Percentiles rank a stretch among this genome's conserved stretches.
Evolutionary conservation across 2,113 vertebrate genomes (phyloP).

Genomic region (Anarhynchus alexandrinus): DNA sequence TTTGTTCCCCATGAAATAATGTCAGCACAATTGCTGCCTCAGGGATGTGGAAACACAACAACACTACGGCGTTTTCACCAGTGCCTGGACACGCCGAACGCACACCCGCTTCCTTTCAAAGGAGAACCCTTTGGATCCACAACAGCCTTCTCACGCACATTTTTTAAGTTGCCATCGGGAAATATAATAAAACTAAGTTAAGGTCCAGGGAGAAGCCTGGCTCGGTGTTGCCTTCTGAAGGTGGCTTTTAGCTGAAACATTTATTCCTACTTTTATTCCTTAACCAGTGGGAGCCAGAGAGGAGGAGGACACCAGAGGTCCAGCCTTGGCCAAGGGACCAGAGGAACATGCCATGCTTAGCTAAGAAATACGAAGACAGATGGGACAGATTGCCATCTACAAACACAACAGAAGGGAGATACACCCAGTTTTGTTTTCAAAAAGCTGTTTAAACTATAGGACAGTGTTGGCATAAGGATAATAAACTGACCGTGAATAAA

Average conservation of each 20-base stretch:
- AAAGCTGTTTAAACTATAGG: not conserved
- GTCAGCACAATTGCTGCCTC: not conserved
- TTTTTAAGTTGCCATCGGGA: not conserved
- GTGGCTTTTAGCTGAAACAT: not conserved
- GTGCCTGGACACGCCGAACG: not conserved
- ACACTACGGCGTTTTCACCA: not conserved
- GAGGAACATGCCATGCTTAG: not conserved
- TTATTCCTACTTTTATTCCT: not conserved
- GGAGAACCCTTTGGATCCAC: not conserved
- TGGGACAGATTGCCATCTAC: not conserved
- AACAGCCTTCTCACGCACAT: not conserved
- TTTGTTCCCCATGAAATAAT: not conserved
- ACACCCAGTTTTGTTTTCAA: not conserved
- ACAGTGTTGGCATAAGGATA: not conserved
- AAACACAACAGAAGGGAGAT: not conserved
- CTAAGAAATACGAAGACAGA: not conserved
- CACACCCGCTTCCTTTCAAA: not conserved
- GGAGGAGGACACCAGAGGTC: not conserved
- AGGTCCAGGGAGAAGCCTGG: not conserved
- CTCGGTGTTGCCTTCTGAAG: not conserved
- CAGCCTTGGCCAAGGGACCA: not conserved
- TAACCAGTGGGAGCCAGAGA: not conserved
- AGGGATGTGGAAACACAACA: not conserved
- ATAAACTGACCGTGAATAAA: not conserved
- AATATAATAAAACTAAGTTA: not conserved